Evolutionary conservation across 2,113 vertebrate genomes (phyloP), one percentile per base, ranked within the genome.

Genomic region (Peromyscus polionotus): DNA sequence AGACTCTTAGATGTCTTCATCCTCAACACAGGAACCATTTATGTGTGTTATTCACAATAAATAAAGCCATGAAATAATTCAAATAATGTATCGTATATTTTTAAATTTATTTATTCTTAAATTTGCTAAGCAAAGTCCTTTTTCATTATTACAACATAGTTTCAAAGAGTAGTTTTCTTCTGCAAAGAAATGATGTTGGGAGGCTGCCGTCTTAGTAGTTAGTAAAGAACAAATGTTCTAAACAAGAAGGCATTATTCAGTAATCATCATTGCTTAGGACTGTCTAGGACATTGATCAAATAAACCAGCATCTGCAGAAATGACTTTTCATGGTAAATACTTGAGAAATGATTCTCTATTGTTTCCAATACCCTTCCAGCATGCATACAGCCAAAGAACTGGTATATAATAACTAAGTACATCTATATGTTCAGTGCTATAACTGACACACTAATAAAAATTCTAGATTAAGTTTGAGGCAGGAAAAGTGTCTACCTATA

Each of bases 401-500:
- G 59, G 67, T 77, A 75, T 39, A 68, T 48, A 68, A 39, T 80
- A 93, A 79, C 39, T 80, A 85, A 90, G 10, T 59, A 76, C 75
- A 91, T 96, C 70, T 70, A 76, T 93, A 65, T 76, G 54, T 75
- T 92, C 81, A 94, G 13, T 59, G 11, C 36, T 86, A 16, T 90
- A 94, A 85, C 42, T 80, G 88, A 86, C 77, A 95, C 28, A 73
- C 42, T 91, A 91, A 95, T 96, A 93, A 97, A 97, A 96, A 97
- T 73, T 39, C 33, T 88, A 81, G 28, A 95, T 94, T 72, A 94
- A 88, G 81, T 90, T 98, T 92, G 93, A 95, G 81, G 76, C 65
- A 93, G 7, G 70, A 88, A 81, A 94, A 88, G n/a, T 28, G 77
- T 88, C 77, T 77, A 89, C 51, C 45, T 94, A 26, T 45, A 7